A percentile compares a stretch with the other conserved stretches of the same genome.
Evolutionary conservation across 2,113 vertebrate genomes (phyloP).

Genomic region (Anser brachyrhynchus): DNA sequence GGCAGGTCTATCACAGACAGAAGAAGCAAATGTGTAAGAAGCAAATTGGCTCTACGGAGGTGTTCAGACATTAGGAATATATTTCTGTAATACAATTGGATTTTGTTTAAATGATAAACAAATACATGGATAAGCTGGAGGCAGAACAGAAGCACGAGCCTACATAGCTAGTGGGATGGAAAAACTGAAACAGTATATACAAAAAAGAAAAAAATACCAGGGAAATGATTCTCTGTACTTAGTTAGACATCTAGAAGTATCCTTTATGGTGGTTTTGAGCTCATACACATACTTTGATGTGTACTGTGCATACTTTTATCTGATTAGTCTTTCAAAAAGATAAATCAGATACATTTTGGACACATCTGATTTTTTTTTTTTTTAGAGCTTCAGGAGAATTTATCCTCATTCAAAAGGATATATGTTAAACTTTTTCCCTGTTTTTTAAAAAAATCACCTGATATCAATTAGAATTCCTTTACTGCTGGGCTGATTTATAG

Average conservation of each 20-base stretch:
- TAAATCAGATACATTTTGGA: constrained; percentile 65
- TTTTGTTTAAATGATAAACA: neutral
- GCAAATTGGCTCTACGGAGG: neutral
- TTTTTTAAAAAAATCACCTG: constrained; percentile 79
- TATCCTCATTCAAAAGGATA: constrained; percentile 65
- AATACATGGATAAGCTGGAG: neutral
- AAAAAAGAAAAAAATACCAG: neutral
- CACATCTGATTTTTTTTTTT: constrained; percentile 44
- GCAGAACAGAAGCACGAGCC: neutral
- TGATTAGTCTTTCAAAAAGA: constrained; percentile 66
- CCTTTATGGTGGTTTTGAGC: constrained; percentile 15
- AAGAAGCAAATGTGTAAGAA: neutral
- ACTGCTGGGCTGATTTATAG: constrained; percentile 81
- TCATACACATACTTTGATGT: constrained; percentile 41
- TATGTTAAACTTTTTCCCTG: constrained; percentile 68
- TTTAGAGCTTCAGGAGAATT: constrained; percentile 47
- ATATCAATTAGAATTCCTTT: constrained; percentile 86
- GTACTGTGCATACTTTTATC: constrained; percentile 41
- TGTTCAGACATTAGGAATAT: neutral
- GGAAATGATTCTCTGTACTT: neutral
- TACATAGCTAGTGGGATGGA: neutral
- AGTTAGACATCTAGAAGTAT: neutral
- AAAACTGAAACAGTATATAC: neutral
- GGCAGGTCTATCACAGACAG: neutral
- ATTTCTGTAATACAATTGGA: neutral